Base-by-base conservation (phyloP, 2,797 vertebrate species). In the Microchirus variegatus region DNA sequence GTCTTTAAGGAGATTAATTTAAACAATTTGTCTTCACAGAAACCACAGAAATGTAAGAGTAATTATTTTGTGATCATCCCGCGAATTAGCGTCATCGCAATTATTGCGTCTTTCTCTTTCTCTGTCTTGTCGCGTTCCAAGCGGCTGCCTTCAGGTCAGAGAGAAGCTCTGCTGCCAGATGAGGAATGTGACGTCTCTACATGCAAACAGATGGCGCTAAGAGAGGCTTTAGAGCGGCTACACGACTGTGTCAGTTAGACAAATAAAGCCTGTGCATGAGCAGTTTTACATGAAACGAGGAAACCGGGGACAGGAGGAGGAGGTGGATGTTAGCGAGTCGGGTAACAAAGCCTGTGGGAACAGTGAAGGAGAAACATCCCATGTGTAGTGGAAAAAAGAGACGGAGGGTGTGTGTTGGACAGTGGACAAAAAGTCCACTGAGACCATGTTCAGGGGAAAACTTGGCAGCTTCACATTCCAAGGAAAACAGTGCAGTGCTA, bases 221-320 rank as follows among this genome's bases (percentile, higher is more conserved):
- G 38, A n/a, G 67, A 47, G 16, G 37, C 54, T 64, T 69, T 66
- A 69, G 1, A 3, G 31, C 4, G 68, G 71, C 41, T 53, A 58
- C 74, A 71, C n/a, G n/a, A n/a, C n/a, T 75, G 63, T 78, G 82
- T 76, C 53, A 52, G 50, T 70, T 50, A 55, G 45, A 52, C 56
- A 82, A 82, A 81, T 53, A 83, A 67, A 73, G 60, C 55, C 70
- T 59, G 75, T 78, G 85, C 80, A 80, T 67, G 44, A 46, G 55
- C 59, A 73, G 31, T 80, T 90, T 75, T 71, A 75, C 58, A 67
- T 73, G 36, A 81, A 70, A 89, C 77, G 85, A 84, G 83, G 73
- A 86, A 88, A 85, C 57, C 81, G 88, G 78, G 81, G 67, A 65
- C 18, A 54, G 65, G 61, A 63, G 66, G 70, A 10, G 37, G 59